Conservation (phyloP, 2,888 invertebrate genomes). For the Acanthosoma haemorrhoidale region DNA sequence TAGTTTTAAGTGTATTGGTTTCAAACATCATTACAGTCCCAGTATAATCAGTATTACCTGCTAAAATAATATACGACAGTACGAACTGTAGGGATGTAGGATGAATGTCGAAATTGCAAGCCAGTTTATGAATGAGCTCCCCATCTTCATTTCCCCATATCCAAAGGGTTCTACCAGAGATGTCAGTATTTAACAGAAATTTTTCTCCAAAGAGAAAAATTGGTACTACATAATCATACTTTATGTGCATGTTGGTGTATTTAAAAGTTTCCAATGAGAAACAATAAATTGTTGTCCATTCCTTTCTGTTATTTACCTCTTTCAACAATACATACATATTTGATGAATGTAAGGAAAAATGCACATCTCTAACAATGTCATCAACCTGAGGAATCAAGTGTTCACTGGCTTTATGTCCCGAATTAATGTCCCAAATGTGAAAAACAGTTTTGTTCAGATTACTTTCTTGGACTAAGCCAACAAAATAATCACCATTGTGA, state of each 20-base stretch:
- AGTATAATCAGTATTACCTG: conserved; percentile 17
- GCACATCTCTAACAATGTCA: conserved; percentile 19
- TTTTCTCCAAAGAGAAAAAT: conserved; percentile 33
- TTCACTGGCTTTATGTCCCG: conserved; percentile 30
- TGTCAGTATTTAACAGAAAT: conserved; percentile 23
- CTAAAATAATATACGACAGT: conserved; percentile 15
- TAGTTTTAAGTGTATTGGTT: background rate
- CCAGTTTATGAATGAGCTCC: conserved; percentile 1
- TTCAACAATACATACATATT: conserved; percentile 25
- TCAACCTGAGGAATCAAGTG: conserved; percentile 24
- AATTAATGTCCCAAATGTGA: conserved; percentile 37
- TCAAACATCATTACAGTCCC: conserved; percentile 19
- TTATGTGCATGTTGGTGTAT: conserved; percentile 26
- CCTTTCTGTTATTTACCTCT: background rate
- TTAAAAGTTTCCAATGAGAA: conserved; percentile 33
- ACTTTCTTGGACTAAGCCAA: conserved; percentile 33
- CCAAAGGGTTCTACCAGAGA: background rate
- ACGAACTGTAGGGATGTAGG: conserved; percentile 19
- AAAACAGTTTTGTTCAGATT: conserved; percentile 13
- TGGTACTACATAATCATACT: conserved; percentile 34
- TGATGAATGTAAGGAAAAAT: conserved; percentile 19
- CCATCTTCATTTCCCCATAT: conserved; percentile 24
- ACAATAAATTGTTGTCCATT: conserved; percentile 27
- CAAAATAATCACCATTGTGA: conserved; percentile 37
- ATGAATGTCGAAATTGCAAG: conserved; percentile 19